phyloP scores from a whole-genome alignment of 2,113 vertebrate species.

The Nannobrachium achirus region DNA sequence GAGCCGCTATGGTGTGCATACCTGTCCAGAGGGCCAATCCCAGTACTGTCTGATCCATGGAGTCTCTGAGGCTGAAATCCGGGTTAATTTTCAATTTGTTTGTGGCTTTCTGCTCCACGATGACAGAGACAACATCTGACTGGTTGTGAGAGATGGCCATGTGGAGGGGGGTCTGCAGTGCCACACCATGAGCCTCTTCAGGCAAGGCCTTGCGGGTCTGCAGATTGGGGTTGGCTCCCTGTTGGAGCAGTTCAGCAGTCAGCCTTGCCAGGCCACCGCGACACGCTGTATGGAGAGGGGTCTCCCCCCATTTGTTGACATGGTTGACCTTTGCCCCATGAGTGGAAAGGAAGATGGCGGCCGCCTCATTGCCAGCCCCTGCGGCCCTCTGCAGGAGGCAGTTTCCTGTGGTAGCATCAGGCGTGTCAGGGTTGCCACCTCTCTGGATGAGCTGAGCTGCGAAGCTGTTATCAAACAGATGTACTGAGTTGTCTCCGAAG shows the following conservation, averaged over 20 bases:
- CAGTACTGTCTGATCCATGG: conserved; percentile 93
- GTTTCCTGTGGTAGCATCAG: conserved; percentile 88
- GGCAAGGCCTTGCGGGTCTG: conserved; percentile 86
- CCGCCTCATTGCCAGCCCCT: conserved; percentile 88
- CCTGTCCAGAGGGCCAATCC: conserved; percentile 97
- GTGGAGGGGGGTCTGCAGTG: conserved; percentile 91
- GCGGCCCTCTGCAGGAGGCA: conserved; percentile 95
- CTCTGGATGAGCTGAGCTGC: conserved; percentile 92
- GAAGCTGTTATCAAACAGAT: conserved; percentile 97
- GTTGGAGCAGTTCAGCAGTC: conserved; percentile 93
- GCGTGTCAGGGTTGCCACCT: conserved; percentile 92
- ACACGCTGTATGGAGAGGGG: conserved; percentile 93
- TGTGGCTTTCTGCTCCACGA: conserved; percentile 96
- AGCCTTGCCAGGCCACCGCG: conserved; percentile 88
- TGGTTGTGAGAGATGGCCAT: conserved; percentile 95
- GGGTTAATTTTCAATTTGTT: conserved; percentile 99
- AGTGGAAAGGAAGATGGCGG: conserved; percentile 93
- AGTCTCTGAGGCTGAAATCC: conserved; percentile 98
- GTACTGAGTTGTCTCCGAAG: conserved; percentile 89
- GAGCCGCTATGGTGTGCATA: conserved; percentile 96
- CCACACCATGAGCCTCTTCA: conserved; percentile 70
- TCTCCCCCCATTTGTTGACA: conserved; percentile 94
- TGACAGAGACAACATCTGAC: conserved; percentile 95
- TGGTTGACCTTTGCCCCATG: conserved; percentile 95
- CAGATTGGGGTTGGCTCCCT: conserved; percentile 96